Evolutionary conservation across 2,113 vertebrate genomes (phyloP).

Genomic region (Cepphus grylle): DNA sequence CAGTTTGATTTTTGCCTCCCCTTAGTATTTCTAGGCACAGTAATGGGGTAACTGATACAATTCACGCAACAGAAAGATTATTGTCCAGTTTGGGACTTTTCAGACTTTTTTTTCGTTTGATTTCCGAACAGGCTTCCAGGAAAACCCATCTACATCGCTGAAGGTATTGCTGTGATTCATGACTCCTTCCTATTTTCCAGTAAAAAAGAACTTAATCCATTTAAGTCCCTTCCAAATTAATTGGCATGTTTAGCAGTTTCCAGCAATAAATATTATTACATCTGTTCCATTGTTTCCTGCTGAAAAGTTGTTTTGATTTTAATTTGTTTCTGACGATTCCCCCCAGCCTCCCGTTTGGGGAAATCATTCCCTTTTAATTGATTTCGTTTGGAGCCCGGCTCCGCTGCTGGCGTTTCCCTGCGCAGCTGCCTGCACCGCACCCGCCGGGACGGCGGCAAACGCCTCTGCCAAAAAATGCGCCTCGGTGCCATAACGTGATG

Average conservation of each 20-base stretch:
- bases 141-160: neutral
- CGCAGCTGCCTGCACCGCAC: neutral
- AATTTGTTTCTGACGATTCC: conserved; percentile 31
- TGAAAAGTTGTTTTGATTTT: conserved; percentile 50
- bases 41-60: neutral
- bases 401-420: neutral
- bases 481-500: accelerated
- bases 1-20: neutral
- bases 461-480: accelerated
- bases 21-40: neutral
- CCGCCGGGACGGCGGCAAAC: neutral
- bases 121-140: neutral
- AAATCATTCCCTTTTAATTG: neutral
- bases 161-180: conserved; percentile 11
- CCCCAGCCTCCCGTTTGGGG: neutral
- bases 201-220: conserved; percentile 1
- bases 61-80: neutral
- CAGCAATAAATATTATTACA: conserved; percentile 40
- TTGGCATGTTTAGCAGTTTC: conserved; percentile 28
- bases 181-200: neutral
- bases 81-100: neutral
- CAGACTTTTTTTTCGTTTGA: neutral
- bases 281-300: conserved; percentile 35
- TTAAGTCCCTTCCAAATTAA: conserved; percentile 38
- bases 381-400: neutral